Evolutionary conservation across 2,113 vertebrate genomes (phyloP), one percentile per base, ranked within the genome.

Genomic region (Megaceryle torquata): DNA sequence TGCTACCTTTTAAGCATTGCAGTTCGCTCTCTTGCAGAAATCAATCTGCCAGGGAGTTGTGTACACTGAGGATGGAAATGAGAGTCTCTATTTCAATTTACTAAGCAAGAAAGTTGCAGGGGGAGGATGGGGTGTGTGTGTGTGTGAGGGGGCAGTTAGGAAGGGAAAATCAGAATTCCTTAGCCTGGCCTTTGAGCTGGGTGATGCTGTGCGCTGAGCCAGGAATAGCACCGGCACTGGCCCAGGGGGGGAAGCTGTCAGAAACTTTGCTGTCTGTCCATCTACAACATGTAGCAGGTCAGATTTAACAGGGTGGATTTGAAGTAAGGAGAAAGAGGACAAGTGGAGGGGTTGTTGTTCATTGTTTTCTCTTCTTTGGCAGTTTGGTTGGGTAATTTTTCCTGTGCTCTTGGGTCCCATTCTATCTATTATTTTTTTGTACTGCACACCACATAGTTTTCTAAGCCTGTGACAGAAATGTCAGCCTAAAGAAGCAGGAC

Each of bases 51-150:
- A 2, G 72, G 87, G 92, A 89, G 67, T 68, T 68, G 63, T 28
- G 48, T 26, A 37, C 56, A 21, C 81, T 71, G 69, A 8, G 48
- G 82, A 85, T 88, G 89, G 95, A 92, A 86, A 91, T 25, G 35
- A 82, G 91, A 70, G 29, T 67, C 84, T 95, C 12, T 5, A 82
- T 86, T 96, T 95, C 75, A 91, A 80, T 95, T 94, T 91, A n/a
- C 79, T 68, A 82, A 95, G 84, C 65, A 72, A 85, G 94, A 93
- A 92, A 96, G 78, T 86, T 90, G 92, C 75, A 35, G 50, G 0
- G 1, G 79, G 72, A 64, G 68, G 74, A 68, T 59, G 88, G 64
- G 77, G 75, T 69, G 72, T 60, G 65, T 41, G 11, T 3, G 48
- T 21, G 48, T 21, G 22, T 24, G 48, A 24, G 11, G 50, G 63